Evolutionary conservation across 2,888 invertebrate genomes (phyloP).

Genomic region (Nomada flava): DNA sequence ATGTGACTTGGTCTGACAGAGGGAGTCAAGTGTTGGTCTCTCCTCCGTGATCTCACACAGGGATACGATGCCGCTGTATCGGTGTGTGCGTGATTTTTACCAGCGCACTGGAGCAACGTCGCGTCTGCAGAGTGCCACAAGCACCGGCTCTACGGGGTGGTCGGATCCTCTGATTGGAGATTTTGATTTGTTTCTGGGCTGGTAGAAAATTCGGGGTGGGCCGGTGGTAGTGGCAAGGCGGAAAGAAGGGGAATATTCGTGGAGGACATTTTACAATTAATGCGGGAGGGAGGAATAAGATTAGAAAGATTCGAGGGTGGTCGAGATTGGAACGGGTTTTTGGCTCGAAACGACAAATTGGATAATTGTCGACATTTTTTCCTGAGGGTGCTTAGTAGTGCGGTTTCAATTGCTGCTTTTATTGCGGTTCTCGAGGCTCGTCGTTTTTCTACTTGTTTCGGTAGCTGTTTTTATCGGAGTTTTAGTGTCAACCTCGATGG

Average conservation of each 20-base stretch:
- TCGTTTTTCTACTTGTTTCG: not conserved
- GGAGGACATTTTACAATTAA: not conserved
- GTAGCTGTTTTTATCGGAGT: not conserved
- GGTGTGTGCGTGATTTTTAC: constrained; percentile 71
- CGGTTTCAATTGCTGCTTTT: not conserved
- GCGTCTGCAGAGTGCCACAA: constrained; percentile 3
- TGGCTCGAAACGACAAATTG: no score
- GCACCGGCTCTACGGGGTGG: constrained; percentile 47
- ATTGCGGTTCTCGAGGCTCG: not conserved
- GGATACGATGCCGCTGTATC: constrained; percentile 55
- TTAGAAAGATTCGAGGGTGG: no score
- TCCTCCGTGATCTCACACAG: constrained; percentile 61
- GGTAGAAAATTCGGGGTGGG: not conserved
- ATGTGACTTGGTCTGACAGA: constrained; percentile 80
- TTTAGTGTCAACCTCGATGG: not conserved
- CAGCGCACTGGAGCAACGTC: constrained; percentile 59
- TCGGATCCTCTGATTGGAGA: constrained; percentile 32
- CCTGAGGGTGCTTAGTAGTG: not conserved
- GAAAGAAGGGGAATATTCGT: not conserved
- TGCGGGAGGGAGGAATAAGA: not conserved
- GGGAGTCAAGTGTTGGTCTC: constrained; percentile 81
- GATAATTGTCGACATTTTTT: not conserved
- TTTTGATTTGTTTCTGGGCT: not conserved
- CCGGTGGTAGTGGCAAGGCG: no score
- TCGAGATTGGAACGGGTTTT: not conserved